Evolutionary conservation across 2,888 invertebrate species (phyloP), one percentile per base, ranked within the genome.

Genomic region (Coleophora flavipennella): DNA sequence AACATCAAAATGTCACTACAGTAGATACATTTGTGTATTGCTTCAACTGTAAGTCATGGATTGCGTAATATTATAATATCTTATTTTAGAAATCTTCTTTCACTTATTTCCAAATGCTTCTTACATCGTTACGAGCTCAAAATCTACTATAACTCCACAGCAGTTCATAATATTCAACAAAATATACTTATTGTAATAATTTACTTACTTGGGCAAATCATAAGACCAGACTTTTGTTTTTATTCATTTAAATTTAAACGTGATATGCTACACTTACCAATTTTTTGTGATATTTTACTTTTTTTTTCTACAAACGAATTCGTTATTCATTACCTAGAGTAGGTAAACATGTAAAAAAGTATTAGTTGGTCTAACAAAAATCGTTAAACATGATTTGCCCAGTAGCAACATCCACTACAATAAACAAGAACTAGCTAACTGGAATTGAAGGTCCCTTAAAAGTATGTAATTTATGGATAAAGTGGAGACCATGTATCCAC

Each of bases 391-490:
- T 68, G 78, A 77, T 77, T 72, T 79, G 74, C 66, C 77, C 71
- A 70, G 70, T 44, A 65, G 73, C 62, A 66, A 70, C 73, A 71
- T 71, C 68, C 53, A 72, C 79, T 83, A 84, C 80, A 80, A 78
- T 80, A 79, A 74, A 77, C 81, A 20, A 80, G 76, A 80, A 76
- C 79, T 81, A 83, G 71, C 81, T 83, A 83, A 81, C 67, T 81
- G 83, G 83, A 83, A 83, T 81, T 83, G 70, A 80, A 83, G 83
- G 84, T 83, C 83, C 84, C 84, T 83, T 83, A 83, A 75, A 81
- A 83, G 80, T 84, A 84, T 77, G 73, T 78, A 78, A 70, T 72
- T 74, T 71, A 75, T 71, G 59, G 59, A 20, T 59, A 67, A 73
- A 78, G 70, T 78, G 56, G 77, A 76, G 81, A 71, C 79, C 81